These are phyloP conservation scores for Bucco capensis DNA, from an alignment of 2,113 vertebrate species.

Conservation along the genomic window DNA sequence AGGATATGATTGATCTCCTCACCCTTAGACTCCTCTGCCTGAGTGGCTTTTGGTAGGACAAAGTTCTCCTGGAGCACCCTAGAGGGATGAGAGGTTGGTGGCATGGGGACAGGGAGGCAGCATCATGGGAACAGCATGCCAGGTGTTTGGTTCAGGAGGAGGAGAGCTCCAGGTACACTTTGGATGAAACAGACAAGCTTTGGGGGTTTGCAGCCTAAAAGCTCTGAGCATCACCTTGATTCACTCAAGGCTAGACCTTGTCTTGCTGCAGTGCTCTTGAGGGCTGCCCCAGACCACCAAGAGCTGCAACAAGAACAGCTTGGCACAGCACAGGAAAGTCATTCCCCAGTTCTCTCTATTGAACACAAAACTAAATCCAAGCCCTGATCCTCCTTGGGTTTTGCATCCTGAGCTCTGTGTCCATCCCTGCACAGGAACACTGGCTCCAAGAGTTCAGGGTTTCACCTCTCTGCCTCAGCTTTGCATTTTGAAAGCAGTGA, in stretches of 20 bases:
- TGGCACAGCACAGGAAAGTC: not conserved
- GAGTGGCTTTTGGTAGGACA: not conserved
- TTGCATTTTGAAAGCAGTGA: not conserved
- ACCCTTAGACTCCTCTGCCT: not conserved
- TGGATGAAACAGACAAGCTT: not conserved
- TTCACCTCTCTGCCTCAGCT: not conserved
- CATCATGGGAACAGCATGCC: not conserved
- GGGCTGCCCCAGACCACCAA: not conserved
- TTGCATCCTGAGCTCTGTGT: not conserved
- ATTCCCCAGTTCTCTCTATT: not conserved
- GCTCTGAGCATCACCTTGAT: not conserved
- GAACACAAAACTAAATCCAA: not conserved
- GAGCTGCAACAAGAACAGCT: not conserved
- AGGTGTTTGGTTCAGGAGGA: not conserved
- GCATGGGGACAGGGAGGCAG: not conserved
- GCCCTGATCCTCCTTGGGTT: not conserved
- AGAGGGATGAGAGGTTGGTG: not conserved
- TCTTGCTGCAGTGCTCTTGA: not conserved
- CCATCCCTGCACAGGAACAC: not conserved
- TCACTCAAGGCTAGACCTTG: not conserved
- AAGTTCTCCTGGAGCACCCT: not conserved
- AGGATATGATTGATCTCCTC: not conserved
- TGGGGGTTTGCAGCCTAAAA: no score
- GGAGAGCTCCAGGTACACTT: not conserved
- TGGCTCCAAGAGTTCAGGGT: not conserved